Evolutionary conservation across 2,113 vertebrate genomes (phyloP).

Genomic region (Colius striatus): DNA sequence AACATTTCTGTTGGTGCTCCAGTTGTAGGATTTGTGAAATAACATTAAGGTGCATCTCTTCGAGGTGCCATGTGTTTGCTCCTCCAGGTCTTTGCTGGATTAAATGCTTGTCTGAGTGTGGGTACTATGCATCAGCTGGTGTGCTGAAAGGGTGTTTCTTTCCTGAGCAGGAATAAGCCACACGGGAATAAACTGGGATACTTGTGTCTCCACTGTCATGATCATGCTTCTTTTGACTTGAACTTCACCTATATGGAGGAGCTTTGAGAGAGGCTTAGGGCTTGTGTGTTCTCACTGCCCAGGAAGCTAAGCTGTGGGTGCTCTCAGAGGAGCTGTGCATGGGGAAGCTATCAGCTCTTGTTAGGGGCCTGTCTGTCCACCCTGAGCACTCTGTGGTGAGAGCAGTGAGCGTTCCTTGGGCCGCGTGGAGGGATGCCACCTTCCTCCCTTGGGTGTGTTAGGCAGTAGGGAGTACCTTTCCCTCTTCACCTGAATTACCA

Average conservation of each 20-base stretch:
- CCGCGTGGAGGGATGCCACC: neutral
- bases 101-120: neutral
- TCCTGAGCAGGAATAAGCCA: neutral
- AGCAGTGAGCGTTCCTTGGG: neutral
- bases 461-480: neutral
- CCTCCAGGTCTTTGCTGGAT: neutral
- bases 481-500: neutral
- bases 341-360: neutral
- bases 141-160: neutral
- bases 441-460: neutral
- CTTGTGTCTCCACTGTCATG: neutral
- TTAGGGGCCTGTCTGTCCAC: neutral
- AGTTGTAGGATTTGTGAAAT: neutral
- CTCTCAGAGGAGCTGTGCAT: neutral
- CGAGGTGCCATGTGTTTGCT: neutral
- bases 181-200: neutral
- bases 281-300: neutral
- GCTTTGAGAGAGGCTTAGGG: neutral
- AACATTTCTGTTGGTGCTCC: neutral
- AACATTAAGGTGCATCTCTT: neutral
- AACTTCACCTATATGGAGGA: conserved; percentile 3
- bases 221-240: neutral
- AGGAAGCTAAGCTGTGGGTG: neutral
- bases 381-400: accelerated
- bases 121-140: neutral